Conservation (phyloP, 2,797 vertebrate species). For the Pristis pectinata region DNA sequence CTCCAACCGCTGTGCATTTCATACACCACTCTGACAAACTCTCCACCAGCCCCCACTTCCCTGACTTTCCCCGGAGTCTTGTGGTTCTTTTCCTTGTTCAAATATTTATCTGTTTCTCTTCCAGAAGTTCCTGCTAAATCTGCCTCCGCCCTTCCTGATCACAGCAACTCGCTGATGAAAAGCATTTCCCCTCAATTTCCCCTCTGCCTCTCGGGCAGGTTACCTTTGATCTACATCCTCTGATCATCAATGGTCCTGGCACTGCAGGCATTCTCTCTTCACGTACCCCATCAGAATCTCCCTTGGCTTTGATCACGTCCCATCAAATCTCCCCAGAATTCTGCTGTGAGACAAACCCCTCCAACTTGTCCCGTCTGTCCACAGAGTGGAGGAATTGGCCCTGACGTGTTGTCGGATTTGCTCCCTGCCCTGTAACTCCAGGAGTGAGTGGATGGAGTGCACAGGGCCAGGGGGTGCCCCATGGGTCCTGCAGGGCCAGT, state of each 20-base stretch:
- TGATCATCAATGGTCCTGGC: background rate
- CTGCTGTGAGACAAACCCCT: too few species aligned
- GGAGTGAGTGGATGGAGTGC: background rate
- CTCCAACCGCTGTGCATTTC: background rate
- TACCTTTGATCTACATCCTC: background rate
- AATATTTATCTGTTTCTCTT: background rate
- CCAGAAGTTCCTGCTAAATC: background rate
- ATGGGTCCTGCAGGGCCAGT: background rate
- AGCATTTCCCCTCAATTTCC: background rate
- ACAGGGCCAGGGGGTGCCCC: background rate
- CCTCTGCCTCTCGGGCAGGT: background rate
- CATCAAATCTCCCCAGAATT: background rate
- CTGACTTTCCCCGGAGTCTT: background rate
- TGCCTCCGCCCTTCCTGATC: background rate
- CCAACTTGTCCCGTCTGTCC: background rate
- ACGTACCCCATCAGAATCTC: background rate
- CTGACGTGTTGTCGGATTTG: background rate
- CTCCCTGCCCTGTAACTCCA: background rate
- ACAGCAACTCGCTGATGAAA: background rate
- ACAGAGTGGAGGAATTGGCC: background rate
- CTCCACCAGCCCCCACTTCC: background rate
- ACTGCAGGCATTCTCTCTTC: background rate
- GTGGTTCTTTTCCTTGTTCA: background rate
- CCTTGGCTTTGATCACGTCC: background rate
- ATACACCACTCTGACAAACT: background rate